Percentiles rank a stretch among this genome's conserved stretches.
Conservation (phyloP, 2,797 vertebrate species). For the Phrynocephalus guinanensis region DNA sequence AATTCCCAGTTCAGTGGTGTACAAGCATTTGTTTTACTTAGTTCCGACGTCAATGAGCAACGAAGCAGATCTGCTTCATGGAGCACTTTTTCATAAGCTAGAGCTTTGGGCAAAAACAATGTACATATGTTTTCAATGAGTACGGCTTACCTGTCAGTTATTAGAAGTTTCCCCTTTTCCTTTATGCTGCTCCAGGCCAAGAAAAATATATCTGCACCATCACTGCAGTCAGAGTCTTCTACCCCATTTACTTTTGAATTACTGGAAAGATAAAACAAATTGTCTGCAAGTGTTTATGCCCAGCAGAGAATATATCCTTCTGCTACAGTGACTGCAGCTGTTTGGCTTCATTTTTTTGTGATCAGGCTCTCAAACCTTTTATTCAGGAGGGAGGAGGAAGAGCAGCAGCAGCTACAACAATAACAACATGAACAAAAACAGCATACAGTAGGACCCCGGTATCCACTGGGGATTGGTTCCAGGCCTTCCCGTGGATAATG, state of each 20-base stretch:
- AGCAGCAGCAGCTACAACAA: too few species aligned
- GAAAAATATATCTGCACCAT: constrained; percentile 8
- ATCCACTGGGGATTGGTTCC: too few species aligned
- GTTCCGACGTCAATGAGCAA: constrained; percentile 11
- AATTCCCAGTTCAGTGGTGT: constrained; percentile 28
- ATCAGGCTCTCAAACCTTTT: not conserved
- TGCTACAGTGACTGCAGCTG: not conserved
- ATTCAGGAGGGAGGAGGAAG: not conserved
- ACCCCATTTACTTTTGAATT: constrained; percentile 11
- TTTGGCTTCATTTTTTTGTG: not conserved
- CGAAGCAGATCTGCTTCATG: constrained; percentile 22
- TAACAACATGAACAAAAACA: too few species aligned
- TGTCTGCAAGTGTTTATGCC: not conserved
- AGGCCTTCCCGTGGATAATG: too few species aligned
- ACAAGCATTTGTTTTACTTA: constrained; percentile 48
- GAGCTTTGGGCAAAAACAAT: not conserved
- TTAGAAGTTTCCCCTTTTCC: not conserved
- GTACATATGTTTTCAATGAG: not conserved
- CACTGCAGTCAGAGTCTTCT: constrained; percentile 10
- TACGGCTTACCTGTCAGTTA: constrained; percentile 19
- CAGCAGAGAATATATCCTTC: not conserved
- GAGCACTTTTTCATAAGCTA: constrained; percentile 8
- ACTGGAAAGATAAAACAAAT: constrained; percentile 17
- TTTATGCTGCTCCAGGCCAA: constrained; percentile 5
- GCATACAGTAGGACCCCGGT: too few species aligned